Conservation (phyloP, 1,140 invertebrate genomes). For the Reticulitermes speratus region DNA sequence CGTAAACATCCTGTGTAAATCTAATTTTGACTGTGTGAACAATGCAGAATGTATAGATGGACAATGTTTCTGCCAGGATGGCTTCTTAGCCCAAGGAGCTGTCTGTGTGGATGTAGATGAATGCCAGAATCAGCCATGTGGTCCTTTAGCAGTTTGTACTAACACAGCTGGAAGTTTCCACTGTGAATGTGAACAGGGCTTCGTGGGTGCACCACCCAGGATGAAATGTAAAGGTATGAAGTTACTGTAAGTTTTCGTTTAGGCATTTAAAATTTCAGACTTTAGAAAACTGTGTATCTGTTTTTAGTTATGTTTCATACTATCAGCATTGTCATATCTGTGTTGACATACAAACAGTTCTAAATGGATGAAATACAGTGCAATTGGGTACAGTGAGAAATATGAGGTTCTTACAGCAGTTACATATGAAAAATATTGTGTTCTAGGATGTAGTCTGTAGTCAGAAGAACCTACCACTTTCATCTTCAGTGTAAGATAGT, state of each 20-base stretch:
- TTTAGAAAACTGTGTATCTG: not conserved
- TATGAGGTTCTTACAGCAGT: too few relatives aligned
- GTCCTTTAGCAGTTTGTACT: slow-evolving; percentile 74
- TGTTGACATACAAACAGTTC: too few relatives aligned
- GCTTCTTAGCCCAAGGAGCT: slow-evolving; percentile 77
- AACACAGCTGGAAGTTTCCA: slow-evolving; percentile 82
- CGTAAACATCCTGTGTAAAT: slow-evolving; percentile 80
- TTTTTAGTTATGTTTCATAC: too few relatives aligned
- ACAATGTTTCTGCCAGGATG: slow-evolving; percentile 87
- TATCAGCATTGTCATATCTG: too few relatives aligned
- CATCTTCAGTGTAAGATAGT: too few relatives aligned
- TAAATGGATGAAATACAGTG: too few relatives aligned
- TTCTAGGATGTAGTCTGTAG: too few relatives aligned
- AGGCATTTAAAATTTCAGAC: not conserved
- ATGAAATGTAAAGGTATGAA: slow-evolving; percentile 70
- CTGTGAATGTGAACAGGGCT: slow-evolving; percentile 86
- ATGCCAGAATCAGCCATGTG: slow-evolving; percentile 74
- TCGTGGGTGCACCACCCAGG: slow-evolving; percentile 76
- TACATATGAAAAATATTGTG: too few relatives aligned
- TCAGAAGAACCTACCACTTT: too few relatives aligned
- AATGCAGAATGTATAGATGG: slow-evolving; percentile 86
- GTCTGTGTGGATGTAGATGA: slow-evolving; percentile 82
- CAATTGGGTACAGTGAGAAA: too few relatives aligned
- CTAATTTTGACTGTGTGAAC: slow-evolving; percentile 88
- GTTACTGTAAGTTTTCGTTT: not conserved